Percentiles rank a stretch among this genome's conserved stretches.
Evolutionary conservation across 1,140 invertebrate species (phyloP).

Genomic region (Cydia splendana): DNA sequence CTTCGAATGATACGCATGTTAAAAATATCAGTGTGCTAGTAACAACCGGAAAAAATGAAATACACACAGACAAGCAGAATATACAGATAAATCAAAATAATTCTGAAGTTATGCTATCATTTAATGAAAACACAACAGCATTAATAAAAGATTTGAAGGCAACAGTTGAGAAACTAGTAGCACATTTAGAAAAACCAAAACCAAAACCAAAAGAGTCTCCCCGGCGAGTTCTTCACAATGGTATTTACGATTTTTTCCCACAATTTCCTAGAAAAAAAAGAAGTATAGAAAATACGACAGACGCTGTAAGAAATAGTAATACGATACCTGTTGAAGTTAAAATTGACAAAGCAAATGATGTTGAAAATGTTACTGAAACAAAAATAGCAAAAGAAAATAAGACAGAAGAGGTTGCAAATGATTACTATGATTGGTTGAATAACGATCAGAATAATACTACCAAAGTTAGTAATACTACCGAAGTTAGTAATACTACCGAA

Average conservation of each 20-base stretch:
- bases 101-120: not conserved
- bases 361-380: not conserved
- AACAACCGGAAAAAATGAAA: not conserved
- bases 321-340: not conserved
- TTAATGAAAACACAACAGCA: not conserved
- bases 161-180: not conserved
- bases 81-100: not conserved
- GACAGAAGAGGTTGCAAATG: not conserved
- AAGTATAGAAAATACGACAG: not conserved
- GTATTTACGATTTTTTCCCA: not conserved
- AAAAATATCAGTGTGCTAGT: not conserved
- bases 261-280: not conserved
- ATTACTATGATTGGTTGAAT: constrained; percentile 2
- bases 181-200: not conserved
- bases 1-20: not conserved
- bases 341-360: not conserved
- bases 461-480: not conserved
- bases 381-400: not conserved
- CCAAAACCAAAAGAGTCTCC: not conserved
- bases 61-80: not conserved
- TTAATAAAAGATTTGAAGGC: constrained; percentile 8
- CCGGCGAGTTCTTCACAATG: not conserved
- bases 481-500: not conserved
- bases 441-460: not conserved
- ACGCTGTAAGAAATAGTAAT: not conserved